These are phyloP conservation scores for Micropterix aruncella DNA, from an alignment of 2,888 invertebrate genomes.

Conservation along the genomic window DNA sequence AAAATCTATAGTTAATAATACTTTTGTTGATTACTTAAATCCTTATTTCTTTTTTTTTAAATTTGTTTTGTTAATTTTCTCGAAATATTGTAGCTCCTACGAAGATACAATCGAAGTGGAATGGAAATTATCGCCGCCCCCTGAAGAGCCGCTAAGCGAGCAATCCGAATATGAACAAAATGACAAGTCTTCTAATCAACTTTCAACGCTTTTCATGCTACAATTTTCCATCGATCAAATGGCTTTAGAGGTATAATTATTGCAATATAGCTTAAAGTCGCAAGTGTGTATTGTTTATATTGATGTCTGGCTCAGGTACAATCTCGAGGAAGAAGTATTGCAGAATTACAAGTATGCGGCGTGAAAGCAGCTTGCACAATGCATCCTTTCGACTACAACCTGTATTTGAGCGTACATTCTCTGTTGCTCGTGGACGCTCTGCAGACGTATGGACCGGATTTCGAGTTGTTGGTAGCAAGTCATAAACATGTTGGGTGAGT, in stretches of 20 bases:
- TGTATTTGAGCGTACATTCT: conserved; percentile 83
- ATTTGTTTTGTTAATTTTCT: no score
- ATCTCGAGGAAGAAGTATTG: conserved; percentile 76
- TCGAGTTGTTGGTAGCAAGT: conserved; percentile 86
- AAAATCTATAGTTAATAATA: no score
- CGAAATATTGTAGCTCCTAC: conserved; percentile 11
- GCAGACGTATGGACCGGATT: conserved; percentile 91
- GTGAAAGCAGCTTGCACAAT: conserved; percentile 66
- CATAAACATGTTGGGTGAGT: conserved; percentile 82
- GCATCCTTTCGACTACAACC: conserved; percentile 57
- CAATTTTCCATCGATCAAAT: conserved; percentile 83
- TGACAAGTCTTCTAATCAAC: conserved; percentile 25
- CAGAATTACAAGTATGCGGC: conserved; percentile 85
- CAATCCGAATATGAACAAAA: conserved; percentile 31
- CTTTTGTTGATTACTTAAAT: no score
- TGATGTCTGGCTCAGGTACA: conserved; percentile 40
- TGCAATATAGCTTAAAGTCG: no score
- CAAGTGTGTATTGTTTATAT: background rate
- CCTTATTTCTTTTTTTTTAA: no score
- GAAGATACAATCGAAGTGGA: conserved; percentile 11
- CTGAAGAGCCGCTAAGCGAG: conserved; percentile 29
- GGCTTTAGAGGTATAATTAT: conserved; percentile 53
- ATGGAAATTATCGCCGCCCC: conserved; percentile 14
- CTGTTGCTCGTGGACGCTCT: conserved; percentile 86
- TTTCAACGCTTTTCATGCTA: conserved; percentile 55